These are phyloP conservation scores for Meliscaeva auricollis DNA, from an alignment of 2,888 invertebrate genomes.

Conservation along the genomic window DNA sequence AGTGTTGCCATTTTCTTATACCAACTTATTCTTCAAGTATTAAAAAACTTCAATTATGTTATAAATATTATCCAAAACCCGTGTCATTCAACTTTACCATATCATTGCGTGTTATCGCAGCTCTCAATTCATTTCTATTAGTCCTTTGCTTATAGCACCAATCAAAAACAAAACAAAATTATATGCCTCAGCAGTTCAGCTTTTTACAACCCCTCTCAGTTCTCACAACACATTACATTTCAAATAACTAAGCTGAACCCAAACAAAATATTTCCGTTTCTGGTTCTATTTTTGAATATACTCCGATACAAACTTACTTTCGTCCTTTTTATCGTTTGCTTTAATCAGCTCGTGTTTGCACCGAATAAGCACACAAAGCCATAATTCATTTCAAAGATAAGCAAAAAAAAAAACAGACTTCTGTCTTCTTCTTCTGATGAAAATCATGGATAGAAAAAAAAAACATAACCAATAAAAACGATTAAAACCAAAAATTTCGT, in stretches of 20 bases:
- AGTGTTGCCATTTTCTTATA: too few relatives aligned
- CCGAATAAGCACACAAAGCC: not conserved
- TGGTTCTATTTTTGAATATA: not conserved
- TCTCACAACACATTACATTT: not conserved
- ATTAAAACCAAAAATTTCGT: not conserved
- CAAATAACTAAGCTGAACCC: not conserved
- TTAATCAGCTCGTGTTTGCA: conserved; percentile 17
- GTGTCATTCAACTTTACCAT: not conserved
- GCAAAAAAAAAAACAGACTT: not conserved
- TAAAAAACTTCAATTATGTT: too few relatives aligned
- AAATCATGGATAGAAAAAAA: not conserved
- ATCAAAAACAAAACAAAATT: not conserved
- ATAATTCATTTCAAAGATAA: conserved; percentile 14
- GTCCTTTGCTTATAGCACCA: not conserved
- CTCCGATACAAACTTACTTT: not conserved
- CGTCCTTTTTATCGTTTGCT: conserved; percentile 8
- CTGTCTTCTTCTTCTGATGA: not conserved
- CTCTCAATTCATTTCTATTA: not conserved
- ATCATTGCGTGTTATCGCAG: not conserved
- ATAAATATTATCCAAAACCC: not conserved
- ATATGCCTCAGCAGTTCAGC: not conserved
- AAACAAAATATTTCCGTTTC: conserved; percentile 16
- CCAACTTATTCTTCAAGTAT: too few relatives aligned
- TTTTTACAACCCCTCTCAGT: not conserved
- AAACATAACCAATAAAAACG: conserved; percentile 16